phyloP scores from a whole-genome alignment of 2,888 invertebrate species.

The Temnothorax rugatulus region DNA sequence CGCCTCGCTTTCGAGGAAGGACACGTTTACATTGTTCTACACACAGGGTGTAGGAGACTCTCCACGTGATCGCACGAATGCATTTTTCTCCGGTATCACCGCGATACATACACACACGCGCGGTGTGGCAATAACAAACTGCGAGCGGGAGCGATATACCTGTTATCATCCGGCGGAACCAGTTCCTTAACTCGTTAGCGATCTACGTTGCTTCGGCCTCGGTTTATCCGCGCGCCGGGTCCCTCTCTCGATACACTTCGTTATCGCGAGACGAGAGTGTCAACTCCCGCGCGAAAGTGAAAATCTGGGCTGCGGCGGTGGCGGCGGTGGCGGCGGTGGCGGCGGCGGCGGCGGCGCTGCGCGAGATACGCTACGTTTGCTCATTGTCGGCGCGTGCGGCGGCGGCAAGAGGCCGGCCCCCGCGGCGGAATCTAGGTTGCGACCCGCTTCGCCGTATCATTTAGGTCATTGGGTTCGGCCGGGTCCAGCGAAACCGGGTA shows the following conservation, averaged over 20 bases:
- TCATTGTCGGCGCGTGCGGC: constrained; percentile 70
- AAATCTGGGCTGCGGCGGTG: constrained; percentile 70
- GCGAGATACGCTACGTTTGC: constrained; percentile 63
- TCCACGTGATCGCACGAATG: background rate
- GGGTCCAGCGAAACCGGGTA: constrained; percentile 75
- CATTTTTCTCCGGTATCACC: background rate
- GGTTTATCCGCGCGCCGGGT: constrained; percentile 18
- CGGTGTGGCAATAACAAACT: constrained; percentile 17
- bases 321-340: too few species aligned
- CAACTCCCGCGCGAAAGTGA: constrained; percentile 78
- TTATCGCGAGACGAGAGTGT: constrained; percentile 79
- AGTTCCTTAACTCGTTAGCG: constrained; percentile 42
- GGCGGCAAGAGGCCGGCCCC: constrained; percentile 71
- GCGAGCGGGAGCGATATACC: constrained; percentile 26
- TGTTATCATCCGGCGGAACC: constrained; percentile 25
- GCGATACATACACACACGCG: background rate
- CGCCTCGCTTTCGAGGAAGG: background rate
- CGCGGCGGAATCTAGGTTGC: constrained; percentile 79
- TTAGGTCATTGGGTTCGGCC: constrained; percentile 80
- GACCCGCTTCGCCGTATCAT: constrained; percentile 81
- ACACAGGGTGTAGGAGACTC: background rate
- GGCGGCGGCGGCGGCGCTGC: too few species aligned
- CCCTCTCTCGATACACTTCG: constrained; percentile 65
- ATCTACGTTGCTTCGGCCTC: constrained; percentile 22
- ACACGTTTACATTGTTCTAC: background rate